Conservation (phyloP, 2,113 vertebrate species). For the Datnioides undecimradiatus region DNA sequence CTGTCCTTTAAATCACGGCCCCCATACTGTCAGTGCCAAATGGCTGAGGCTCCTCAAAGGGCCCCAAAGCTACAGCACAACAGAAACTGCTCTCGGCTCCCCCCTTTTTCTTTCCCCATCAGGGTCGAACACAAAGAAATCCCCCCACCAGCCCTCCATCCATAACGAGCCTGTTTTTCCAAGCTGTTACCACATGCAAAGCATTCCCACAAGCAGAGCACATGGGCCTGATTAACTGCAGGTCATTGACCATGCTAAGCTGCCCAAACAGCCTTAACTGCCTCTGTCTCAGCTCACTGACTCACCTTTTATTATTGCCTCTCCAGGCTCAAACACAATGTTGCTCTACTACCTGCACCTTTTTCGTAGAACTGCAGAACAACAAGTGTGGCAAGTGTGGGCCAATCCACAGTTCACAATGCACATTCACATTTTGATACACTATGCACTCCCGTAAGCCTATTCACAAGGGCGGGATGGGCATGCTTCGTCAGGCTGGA, state of each 20-base stretch:
- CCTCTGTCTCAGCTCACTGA: slow-evolving; percentile 13
- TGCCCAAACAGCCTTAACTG: slow-evolving; percentile 41
- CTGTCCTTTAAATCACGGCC: slow-evolving; percentile 45
- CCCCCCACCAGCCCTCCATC: slow-evolving; percentile 40
- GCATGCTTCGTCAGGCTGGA: not conserved
- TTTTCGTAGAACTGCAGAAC: not conserved
- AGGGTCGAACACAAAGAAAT: slow-evolving; percentile 68
- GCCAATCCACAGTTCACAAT: not conserved
- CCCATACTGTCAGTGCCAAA: slow-evolving; percentile 41
- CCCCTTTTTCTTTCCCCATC: slow-evolving; percentile 42
- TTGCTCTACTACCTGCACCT: not conserved
- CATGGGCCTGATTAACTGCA: slow-evolving; percentile 73
- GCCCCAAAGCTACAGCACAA: slow-evolving; percentile 47
- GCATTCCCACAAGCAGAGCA: slow-evolving; percentile 68
- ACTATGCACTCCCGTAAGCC: not conserved
- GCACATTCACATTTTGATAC: not conserved
- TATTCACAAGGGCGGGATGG: not conserved
- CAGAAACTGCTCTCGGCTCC: slow-evolving; percentile 33
- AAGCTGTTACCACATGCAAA: slow-evolving; percentile 68
- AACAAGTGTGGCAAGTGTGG: not conserved
- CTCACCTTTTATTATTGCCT: slow-evolving; percentile 31
- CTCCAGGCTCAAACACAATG: not conserved
- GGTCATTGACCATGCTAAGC: slow-evolving; percentile 66
- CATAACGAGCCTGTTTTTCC: slow-evolving; percentile 71
- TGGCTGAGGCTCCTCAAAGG: slow-evolving; percentile 43